Evolutionary conservation across 2,888 invertebrate genomes (phyloP).

Genomic region (Amphimallon solstitiale): DNA sequence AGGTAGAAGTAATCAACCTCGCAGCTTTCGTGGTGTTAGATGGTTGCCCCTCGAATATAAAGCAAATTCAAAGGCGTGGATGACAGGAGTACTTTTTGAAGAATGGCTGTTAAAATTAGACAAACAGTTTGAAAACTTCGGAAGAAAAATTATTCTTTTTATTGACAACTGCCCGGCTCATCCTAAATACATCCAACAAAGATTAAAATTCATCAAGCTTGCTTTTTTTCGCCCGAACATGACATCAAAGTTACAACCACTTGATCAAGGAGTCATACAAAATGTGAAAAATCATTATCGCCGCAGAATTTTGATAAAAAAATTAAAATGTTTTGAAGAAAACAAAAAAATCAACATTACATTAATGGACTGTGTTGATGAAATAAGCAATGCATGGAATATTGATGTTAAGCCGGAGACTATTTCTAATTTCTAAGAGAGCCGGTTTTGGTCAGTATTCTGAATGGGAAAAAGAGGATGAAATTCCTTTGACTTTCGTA

Average conservation of each 20-base stretch:
- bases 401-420: constrained; percentile 30
- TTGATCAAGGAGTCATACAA: constrained; percentile 9
- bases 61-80: constrained; percentile 37
- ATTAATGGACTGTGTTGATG: constrained; percentile 34
- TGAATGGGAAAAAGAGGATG: constrained; percentile 41
- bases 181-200: constrained; percentile 17
- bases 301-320: constrained; percentile 16
- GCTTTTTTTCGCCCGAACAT: not conserved
- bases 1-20: constrained; percentile 21
- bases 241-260: constrained; percentile 8
- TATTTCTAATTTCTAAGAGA: constrained; percentile 28
- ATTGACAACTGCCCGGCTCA: too few relatives aligned
- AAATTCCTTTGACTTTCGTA: constrained; percentile 31
- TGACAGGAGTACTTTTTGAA: constrained; percentile 32
- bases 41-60: constrained; percentile 32
- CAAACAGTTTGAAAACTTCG: too few relatives aligned
- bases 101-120: constrained; percentile 35
- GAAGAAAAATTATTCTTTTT: too few relatives aligned
- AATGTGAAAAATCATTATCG: constrained; percentile 12
- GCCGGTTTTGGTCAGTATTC: constrained; percentile 34
- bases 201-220: constrained; percentile 21
- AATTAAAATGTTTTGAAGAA: constrained; percentile 1
- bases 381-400: constrained; percentile 31
- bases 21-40: constrained; percentile 23
- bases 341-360: constrained; percentile 14